A percentile compares a stretch with the other conserved stretches of the same genome.
Conservation (phyloP, 2,113 vertebrate species). For the Poecilia latipinna region DNA sequence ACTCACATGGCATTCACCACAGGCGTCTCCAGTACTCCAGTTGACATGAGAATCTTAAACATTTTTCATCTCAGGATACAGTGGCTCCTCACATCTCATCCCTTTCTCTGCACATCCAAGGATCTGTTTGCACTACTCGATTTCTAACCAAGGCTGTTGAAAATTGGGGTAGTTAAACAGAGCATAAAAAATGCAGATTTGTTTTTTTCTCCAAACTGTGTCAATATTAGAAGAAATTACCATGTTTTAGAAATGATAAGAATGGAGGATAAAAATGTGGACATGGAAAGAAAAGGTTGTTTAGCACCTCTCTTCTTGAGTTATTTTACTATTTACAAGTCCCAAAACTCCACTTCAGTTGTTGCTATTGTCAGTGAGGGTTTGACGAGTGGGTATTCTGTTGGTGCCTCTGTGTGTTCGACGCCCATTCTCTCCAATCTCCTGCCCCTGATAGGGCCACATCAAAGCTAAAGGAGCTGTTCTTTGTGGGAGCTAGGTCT, state of each 20-base stretch:
- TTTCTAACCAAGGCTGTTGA: not conserved
- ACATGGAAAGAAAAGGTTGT: constrained; percentile 20
- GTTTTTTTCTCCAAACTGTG: constrained; percentile 18
- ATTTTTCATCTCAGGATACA: constrained; percentile 44
- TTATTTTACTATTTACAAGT: constrained; percentile 54
- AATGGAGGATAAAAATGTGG: constrained; percentile 17
- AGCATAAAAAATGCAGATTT: constrained; percentile 7
- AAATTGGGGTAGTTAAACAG: constrained; percentile 15
- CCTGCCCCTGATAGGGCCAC: constrained; percentile 90
- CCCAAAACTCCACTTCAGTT: constrained; percentile 59
- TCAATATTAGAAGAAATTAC: not conserved
- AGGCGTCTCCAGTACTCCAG: constrained; percentile 52
- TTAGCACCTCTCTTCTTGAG: constrained; percentile 27
- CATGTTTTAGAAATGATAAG: constrained; percentile 4
- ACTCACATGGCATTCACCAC: constrained; percentile 40
- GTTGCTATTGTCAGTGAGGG: constrained; percentile 63
- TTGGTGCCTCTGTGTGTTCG: constrained; percentile 78
- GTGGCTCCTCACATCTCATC: constrained; percentile 36
- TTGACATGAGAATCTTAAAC: constrained; percentile 63
- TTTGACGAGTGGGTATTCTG: constrained; percentile 63
- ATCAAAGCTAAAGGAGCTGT: constrained; percentile 92
- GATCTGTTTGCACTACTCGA: constrained; percentile 10
- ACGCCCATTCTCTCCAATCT: constrained; percentile 78
- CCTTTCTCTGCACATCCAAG: constrained; percentile 13
- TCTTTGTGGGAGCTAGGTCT: constrained; percentile 91